These are phyloP conservation scores for Phrynocephalus versicolor DNA, from an alignment of 2,113 vertebrate species.

Conservation along the genomic window DNA sequence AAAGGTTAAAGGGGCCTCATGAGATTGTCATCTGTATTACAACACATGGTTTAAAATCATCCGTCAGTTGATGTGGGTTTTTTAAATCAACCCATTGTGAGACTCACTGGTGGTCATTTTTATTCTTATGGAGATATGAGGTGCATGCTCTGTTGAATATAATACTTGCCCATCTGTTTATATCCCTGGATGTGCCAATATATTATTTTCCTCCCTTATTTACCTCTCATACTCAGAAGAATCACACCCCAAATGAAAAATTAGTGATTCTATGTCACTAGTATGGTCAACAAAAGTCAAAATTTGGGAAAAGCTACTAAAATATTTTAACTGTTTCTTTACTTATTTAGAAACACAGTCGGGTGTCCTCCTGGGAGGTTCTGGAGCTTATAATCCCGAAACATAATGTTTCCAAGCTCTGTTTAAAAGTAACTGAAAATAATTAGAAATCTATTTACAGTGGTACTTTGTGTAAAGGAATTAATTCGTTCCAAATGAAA, in stretches of 20 bases:
- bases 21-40: neutral
- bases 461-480: no score
- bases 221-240: neutral
- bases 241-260: neutral
- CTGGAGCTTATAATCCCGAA: no score
- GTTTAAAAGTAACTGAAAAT: no score
- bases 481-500: no score
- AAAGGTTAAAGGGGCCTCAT: neutral
- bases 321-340: no score
- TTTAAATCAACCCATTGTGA: slow-evolving; percentile 6
- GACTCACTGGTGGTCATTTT: neutral
- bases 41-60: neutral
- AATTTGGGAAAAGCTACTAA: neutral
- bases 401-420: no score
- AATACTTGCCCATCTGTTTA: neutral
- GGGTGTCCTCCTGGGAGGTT: no score
- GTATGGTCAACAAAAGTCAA: neutral
- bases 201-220: neutral
- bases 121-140: neutral
- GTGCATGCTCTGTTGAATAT: neutral
- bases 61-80: neutral
- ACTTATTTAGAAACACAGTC: no score
- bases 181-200: neutral
- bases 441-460: no score
- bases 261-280: neutral